phyloP scores from a whole-genome alignment of 2,113 vertebrate genomes.

The Rhagologus leucostigma region DNA sequence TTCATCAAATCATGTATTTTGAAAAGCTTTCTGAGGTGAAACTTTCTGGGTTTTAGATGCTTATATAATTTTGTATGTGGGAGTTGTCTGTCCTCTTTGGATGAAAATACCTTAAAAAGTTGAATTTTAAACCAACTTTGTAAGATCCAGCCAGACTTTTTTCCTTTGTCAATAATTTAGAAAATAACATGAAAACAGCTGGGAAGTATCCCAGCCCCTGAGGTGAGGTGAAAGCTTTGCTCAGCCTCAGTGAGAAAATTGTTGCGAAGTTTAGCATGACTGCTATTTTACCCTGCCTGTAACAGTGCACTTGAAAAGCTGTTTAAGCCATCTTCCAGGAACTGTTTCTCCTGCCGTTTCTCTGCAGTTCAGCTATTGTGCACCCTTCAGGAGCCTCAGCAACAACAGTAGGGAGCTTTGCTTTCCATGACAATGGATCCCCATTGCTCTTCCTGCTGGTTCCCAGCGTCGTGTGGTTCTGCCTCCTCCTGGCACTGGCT shows the following conservation, averaged over 20 bases:
- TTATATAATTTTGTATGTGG: not conserved
- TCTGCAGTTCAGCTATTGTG: not conserved
- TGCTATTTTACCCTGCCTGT: not conserved
- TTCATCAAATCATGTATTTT: not conserved
- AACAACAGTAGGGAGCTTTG: not conserved
- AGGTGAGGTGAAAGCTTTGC: not conserved
- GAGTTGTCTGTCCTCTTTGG: not conserved
- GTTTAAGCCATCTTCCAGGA: not conserved
- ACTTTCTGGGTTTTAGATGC: not conserved
- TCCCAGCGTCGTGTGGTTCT: not conserved
- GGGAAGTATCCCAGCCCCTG: not conserved
- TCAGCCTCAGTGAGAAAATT: not conserved
- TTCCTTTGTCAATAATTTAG: not conserved
- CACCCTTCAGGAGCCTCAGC: not conserved
- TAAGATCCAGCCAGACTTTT: not conserved
- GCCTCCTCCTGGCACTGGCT: not conserved
- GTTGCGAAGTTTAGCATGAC: not conserved
- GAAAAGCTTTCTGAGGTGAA: not conserved
- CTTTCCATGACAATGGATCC: not conserved
- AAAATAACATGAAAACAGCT: not conserved
- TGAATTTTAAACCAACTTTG: not conserved
- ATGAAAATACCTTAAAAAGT: not conserved
- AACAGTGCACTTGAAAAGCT: not conserved
- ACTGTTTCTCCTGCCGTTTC: not conserved
- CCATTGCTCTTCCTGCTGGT: not conserved